A percentile compares a stretch with the other conserved stretches of the same genome.
Evolutionary conservation across 2,888 invertebrate genomes (phyloP).

Genomic region (Laothoe populi): DNA sequence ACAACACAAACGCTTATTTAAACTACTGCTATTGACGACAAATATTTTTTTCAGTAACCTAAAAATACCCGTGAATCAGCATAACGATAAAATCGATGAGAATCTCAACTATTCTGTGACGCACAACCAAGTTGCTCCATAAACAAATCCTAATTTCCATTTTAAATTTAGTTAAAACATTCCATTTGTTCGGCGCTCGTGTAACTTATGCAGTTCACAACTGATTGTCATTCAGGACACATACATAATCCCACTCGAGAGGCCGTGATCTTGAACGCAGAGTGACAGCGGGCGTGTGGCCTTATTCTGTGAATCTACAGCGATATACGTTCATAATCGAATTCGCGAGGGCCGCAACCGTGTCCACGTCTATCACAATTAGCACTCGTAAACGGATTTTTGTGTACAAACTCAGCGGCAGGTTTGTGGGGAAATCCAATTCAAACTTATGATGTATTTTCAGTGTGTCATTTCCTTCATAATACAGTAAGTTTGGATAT

Average conservation of each 20-base stretch:
- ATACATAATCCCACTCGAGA: slow-evolving; percentile 69
- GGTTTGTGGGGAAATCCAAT: slow-evolving; percentile 22
- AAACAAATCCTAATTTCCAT: slow-evolving; percentile 55
- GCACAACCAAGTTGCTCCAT: slow-evolving; percentile 31
- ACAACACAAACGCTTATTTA: neutral
- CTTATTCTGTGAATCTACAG: slow-evolving; percentile 55
- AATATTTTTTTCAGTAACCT: neutral
- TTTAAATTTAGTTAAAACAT: slow-evolving; percentile 60
- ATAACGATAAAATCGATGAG: slow-evolving; percentile 28
- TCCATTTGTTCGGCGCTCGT: slow-evolving; percentile 51
- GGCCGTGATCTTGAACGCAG: slow-evolving; percentile 73
- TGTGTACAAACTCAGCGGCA: slow-evolving; percentile 16
- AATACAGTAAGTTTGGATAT: neutral
- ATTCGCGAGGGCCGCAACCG: slow-evolving; percentile 10
- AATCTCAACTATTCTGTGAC: slow-evolving; percentile 25
- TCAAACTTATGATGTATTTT: slow-evolving; percentile 8
- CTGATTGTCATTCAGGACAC: slow-evolving; percentile 74
- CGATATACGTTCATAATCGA: slow-evolving; percentile 8
- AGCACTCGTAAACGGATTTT: slow-evolving; percentile 53
- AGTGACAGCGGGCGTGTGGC: slow-evolving; percentile 57
- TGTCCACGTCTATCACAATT: slow-evolving; percentile 38
- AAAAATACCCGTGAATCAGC: neutral
- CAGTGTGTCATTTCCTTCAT: neutral
- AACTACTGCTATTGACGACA: neutral
- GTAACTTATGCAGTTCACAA: slow-evolving; percentile 58